Evolutionary conservation across 2,797 vertebrate species (phyloP), one percentile per base, ranked within the genome.

Genomic region (Macropodus opercularis): DNA sequence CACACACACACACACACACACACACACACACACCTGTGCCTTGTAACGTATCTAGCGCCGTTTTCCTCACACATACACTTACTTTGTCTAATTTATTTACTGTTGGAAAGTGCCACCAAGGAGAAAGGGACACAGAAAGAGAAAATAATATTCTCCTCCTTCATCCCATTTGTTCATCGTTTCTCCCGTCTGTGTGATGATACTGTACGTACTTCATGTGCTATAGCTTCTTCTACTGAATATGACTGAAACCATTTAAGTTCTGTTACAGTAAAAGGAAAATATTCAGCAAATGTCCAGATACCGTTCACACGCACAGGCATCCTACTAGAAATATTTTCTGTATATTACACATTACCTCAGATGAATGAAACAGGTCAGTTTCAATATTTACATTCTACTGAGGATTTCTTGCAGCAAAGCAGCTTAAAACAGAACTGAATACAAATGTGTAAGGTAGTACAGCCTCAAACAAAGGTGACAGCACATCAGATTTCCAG

Each of bases 81-180:
- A 42, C 56, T 55, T 69, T 67, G 78, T 85, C 83, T 90, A 85
- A 90, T 89, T 85, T 89, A 89, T 91, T 91, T 87, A 87, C 77
- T 66, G 72, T 75, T 85, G 74, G 52, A 86, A 86, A 82, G 54
- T 68, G 73, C 72, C 79, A 90, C 81, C 88, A 91, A 89, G 88
- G 89, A 89, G 86, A 90, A 87, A 87, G 77, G 71, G 86, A 87
- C 81, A 86, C 69, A 79, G 73, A 87, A 86, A 76, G 79, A 86
- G 78, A 85, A 89, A 69, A 64, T 59, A 75, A 76, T 81, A 57
- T 73, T 73, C 75, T 66, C 83, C 63, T 44, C 68, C 9, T 66
- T 38, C 63, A 2, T 50, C 53, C 13, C 51, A 36, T 6, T 27
- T 63, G 52, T 3, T 42, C 13, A 6, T n/a, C n/a, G n/a, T n/a